Evolutionary conservation across 92 coral and sea anemone genomes (phyloP).

Genomic region (Palythoa heliodiscus): DNA sequence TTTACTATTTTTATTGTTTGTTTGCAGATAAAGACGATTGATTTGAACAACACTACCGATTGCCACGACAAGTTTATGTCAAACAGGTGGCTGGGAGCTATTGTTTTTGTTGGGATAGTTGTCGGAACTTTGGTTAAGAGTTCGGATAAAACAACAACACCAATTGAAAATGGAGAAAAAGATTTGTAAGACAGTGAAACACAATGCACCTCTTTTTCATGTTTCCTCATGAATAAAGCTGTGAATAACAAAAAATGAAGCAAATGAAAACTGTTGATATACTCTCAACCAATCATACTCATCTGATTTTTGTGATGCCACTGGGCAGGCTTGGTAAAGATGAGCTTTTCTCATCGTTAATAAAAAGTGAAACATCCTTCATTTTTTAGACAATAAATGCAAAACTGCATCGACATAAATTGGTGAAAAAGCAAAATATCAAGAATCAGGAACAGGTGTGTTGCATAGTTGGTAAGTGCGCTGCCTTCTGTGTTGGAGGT

Average conservation of each 20-base stretch:
- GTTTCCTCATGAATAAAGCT: not conserved
- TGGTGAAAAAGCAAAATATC: too few relatives aligned
- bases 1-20: too few relatives aligned
- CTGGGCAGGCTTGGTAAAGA: too few relatives aligned
- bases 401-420: too few relatives aligned
- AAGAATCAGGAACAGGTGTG: too few relatives aligned
- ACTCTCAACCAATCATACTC: not conserved
- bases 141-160: constrained; percentile 31
- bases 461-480: too few relatives aligned
- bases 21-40: constrained; percentile 72
- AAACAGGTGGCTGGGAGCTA: constrained; percentile 87
- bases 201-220: not conserved
- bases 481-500: too few relatives aligned
- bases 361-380: too few relatives aligned
- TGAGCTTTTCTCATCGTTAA: too few relatives aligned
- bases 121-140: constrained; percentile 66
- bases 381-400: too few relatives aligned
- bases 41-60: constrained; percentile 71
- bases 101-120: constrained; percentile 71
- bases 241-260: not conserved
- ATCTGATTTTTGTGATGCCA: too few relatives aligned
- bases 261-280: too few relatives aligned
- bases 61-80: constrained; percentile 90
- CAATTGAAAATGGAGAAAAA: constrained; percentile 5
- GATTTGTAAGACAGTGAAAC: not conserved